These are phyloP conservation scores for Podilymbus podiceps DNA, from an alignment of 2,113 vertebrate species.

Conservation along the genomic window DNA sequence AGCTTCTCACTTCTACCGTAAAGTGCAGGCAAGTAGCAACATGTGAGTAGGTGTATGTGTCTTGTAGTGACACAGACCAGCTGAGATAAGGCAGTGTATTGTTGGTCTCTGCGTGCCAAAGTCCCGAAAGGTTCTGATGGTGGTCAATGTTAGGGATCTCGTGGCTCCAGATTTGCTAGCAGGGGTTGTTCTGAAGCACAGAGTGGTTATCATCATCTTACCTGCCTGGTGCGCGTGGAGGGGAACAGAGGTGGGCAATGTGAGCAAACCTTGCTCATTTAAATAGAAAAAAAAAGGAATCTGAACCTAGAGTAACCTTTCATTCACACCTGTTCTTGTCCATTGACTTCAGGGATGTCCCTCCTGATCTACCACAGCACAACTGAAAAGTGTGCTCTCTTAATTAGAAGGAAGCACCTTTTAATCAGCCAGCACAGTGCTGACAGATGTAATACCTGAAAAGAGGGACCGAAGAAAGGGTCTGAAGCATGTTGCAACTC, in stretches of 20 bases:
- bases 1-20: rapidly evolving
- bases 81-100: neutral
- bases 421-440: slow-evolving; percentile 4
- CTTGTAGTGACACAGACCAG: neutral
- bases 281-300: neutral
- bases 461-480: neutral
- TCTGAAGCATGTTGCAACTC: neutral
- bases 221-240: neutral
- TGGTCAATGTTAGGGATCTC: neutral
- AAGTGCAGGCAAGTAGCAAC: neutral
- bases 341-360: neutral
- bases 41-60: neutral
- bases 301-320: neutral
- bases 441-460: slow-evolving; percentile 20
- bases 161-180: neutral
- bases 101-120: neutral
- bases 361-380: neutral
- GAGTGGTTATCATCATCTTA: neutral
- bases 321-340: neutral
- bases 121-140: neutral
- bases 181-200: neutral
- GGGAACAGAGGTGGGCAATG: neutral
- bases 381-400: neutral
- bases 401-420: slow-evolving; percentile 27
- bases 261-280: neutral